Base-by-base conservation (phyloP, 2,888 invertebrate species). In the Drosophila rubida region DNA sequence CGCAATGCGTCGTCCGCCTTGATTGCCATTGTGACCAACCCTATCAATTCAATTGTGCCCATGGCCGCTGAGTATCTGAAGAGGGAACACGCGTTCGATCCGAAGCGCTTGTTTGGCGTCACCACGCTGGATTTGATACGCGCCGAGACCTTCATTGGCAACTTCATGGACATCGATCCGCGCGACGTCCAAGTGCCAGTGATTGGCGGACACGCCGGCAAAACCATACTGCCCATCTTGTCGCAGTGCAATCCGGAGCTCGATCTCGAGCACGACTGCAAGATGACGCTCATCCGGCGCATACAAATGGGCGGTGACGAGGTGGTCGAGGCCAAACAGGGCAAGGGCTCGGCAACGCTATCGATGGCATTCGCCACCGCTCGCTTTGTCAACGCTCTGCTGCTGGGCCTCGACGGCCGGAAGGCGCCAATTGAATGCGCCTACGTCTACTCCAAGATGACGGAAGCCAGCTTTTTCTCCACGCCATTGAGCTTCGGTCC, bases 271-370 rank as follows among this genome's bases (percentile, higher is more conserved):
- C 93, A 95, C 80, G 95, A 94, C 66, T 94, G 97, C 91, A 93
- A 98, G 57, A 94, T 95, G 79, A 95, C 95, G 3, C 93, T 99
- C 50, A 97, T 97, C 0, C 94, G 94, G 84, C 95, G 98, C 89
- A 98, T 99, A 87, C 98, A 98, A 93, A 97, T 98, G 91, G 99
- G 98, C 67, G 99, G 99, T 54, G 98, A 98, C 49, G 98, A 98
- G 94, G 7, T 35, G 2, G 13, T 35, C 2, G 0, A 90, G 94
- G 99, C 99, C 7, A 99, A 99, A 98, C 13, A 98, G 23, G 99
- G 99, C 64, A 96, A 97, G 27, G 98, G 99, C 42, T 98, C 98
- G 0, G 99, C 23, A 2, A 99, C 98, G 1, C 94, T 98, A 11
- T 98, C 98, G 2, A 99, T 98, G 99, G 99, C 98, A 0, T 98